Evolutionary conservation across 1,140 invertebrate genomes (phyloP).

Genomic region (Harpegnathos saltator): DNA sequence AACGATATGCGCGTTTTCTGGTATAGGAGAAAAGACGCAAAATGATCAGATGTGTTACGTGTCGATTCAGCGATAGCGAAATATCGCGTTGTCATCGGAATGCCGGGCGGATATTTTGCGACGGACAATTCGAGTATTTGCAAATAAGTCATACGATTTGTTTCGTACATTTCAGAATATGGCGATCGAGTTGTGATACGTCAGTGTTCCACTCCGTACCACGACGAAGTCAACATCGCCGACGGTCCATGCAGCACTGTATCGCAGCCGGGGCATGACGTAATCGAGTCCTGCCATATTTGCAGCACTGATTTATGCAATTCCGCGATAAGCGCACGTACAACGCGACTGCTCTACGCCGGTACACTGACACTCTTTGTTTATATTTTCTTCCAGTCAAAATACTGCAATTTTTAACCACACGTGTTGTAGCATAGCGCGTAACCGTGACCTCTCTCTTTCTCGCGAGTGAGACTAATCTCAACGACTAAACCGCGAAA

Average conservation of each 20-base stretch:
- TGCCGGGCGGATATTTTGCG: not conserved
- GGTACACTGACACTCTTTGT: constrained; percentile 39
- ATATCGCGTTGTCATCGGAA: not conserved
- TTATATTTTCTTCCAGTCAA: constrained; percentile 62
- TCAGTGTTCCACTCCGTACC: constrained; percentile 87
- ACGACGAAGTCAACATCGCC: constrained; percentile 84
- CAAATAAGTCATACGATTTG: not conserved
- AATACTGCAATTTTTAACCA: constrained; percentile 46
- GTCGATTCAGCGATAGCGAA: not conserved
- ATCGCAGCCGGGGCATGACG: constrained; percentile 84
- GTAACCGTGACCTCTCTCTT: no score
- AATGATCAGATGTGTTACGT: no score
- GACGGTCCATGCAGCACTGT: constrained; percentile 85
- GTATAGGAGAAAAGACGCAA: not conserved
- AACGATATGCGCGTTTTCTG: not conserved
- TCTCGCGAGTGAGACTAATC: not conserved
- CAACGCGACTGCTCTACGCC: constrained; percentile 49
- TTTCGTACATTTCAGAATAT: constrained; percentile 82
- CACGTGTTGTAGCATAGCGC: no score
- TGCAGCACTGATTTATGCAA: constrained; percentile 87
- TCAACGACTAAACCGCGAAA: not conserved
- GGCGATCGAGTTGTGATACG: constrained; percentile 84
- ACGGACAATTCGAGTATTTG: not conserved
- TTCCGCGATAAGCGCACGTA: constrained; percentile 79
- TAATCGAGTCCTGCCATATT: constrained; percentile 86